A percentile compares a stretch with the other conserved stretches of the same genome.
These are phyloP conservation scores for Cosmorhoe ocellata DNA, from an alignment of 2,888 invertebrate species.

Conservation along the genomic window DNA sequence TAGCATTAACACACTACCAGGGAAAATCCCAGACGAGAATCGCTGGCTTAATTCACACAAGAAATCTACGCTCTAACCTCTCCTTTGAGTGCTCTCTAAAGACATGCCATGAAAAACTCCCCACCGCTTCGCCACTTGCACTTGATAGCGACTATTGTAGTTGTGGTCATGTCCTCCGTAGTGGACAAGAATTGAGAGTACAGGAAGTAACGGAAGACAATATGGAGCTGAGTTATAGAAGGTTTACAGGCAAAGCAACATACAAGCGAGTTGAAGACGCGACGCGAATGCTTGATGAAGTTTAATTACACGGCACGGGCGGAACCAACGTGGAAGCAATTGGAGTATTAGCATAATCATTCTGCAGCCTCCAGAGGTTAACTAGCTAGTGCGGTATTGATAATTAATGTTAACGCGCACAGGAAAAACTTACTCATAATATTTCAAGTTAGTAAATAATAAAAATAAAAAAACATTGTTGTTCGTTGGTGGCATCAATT, in stretches of 20 bases:
- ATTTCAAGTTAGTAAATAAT: too few relatives aligned
- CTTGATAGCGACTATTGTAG: constrained; percentile 50
- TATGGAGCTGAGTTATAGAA: constrained; percentile 43
- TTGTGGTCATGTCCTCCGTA: constrained; percentile 31
- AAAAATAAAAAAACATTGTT: too few relatives aligned
- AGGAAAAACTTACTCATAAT: too few relatives aligned
- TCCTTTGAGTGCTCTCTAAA: constrained; percentile 62
- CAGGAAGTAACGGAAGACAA: constrained; percentile 40
- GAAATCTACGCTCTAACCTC: constrained; percentile 55
- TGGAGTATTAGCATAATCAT: constrained; percentile 67
- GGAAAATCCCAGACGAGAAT: constrained; percentile 49
- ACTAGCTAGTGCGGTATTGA: constrained; percentile 62
- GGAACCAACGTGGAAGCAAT: constrained; percentile 58
- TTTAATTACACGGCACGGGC: constrained; percentile 58
- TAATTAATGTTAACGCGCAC: neutral
- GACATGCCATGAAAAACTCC: constrained; percentile 60
- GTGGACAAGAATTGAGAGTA: constrained; percentile 30
- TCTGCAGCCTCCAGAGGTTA: constrained; percentile 53
- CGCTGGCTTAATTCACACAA: constrained; percentile 59
- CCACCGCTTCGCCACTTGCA: constrained; percentile 57
- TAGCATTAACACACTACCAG: constrained; percentile 45
- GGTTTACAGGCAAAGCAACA: constrained; percentile 50
- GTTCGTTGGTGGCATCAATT: too few relatives aligned
- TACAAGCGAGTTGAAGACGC: constrained; percentile 55
- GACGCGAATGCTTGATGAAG: constrained; percentile 62